These are phyloP conservation scores for Macrochelys suwanniensis DNA, from an alignment of 2,797 vertebrate species.

Conservation along the genomic window DNA sequence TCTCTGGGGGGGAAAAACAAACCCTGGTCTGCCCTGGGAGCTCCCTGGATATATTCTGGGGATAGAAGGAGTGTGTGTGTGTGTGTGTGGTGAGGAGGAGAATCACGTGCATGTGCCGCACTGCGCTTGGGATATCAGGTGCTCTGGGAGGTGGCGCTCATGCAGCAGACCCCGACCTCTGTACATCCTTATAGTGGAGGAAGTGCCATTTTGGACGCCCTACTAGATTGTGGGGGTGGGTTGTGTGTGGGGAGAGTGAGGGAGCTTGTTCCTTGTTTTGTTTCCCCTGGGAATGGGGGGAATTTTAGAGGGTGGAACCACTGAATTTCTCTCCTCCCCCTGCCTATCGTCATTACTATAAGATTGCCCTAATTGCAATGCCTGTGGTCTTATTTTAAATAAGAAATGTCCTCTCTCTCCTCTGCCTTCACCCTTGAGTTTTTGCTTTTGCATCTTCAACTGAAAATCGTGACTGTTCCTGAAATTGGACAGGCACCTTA, in stretches of 20 bases:
- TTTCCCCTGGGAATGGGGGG: neutral
- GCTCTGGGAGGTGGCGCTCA: fast-evolving
- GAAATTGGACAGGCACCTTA: neutral
- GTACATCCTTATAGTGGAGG: neutral
- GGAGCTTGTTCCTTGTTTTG: neutral
- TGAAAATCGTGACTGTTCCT: neutral
- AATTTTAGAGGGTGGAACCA: neutral
- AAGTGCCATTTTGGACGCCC: neutral
- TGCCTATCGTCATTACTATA: neutral
- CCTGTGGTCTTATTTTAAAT: neutral
- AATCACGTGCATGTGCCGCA: fast-evolving
- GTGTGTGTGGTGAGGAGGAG: neutral
- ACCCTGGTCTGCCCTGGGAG: fast-evolving
- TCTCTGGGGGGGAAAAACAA: neutral
- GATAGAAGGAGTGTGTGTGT: fast-evolving
- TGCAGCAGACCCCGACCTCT: neutral
- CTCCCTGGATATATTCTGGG: neutral
- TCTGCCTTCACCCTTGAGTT: neutral
- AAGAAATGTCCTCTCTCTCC: neutral
- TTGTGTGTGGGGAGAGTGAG: fast-evolving
- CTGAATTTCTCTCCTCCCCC: neutral
- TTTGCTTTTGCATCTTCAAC: neutral
- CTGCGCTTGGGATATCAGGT: neutral
- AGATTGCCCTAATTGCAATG: neutral
- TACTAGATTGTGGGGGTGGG: neutral